These are phyloP conservation scores for Champsocephalus esox DNA, from an alignment of 2,797 vertebrate species.

Conservation along the genomic window DNA sequence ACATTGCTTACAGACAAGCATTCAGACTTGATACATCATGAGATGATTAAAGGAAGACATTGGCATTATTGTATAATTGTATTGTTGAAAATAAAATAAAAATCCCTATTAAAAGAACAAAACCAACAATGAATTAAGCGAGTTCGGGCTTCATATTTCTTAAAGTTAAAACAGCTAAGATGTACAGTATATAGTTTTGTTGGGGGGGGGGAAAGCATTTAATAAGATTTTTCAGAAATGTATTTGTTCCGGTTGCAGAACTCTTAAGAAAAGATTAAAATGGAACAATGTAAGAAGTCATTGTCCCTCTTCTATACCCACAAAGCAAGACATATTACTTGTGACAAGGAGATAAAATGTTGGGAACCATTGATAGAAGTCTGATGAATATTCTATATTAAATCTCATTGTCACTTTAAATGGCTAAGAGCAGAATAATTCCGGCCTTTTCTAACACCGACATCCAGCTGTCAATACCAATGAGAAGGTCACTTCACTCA, in stretches of 20 bases:
- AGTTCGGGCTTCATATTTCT: not conserved
- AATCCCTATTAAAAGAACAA: not conserved
- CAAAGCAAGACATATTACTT: not conserved
- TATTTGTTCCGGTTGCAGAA: not conserved
- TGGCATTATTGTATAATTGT: not conserved
- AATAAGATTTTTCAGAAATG: not conserved
- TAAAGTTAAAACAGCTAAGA: no score
- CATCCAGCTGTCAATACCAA: constrained; percentile 13
- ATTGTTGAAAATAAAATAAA: not conserved
- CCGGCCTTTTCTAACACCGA: constrained; percentile 13
- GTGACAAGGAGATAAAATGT: not conserved
- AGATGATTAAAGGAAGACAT: not conserved
- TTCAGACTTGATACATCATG: not conserved
- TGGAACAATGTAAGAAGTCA: not conserved
- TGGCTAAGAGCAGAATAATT: constrained; percentile 29
- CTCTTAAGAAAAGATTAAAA: not conserved
- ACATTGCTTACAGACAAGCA: not conserved
- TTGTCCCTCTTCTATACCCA: not conserved
- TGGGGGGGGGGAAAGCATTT: no score
- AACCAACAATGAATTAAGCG: not conserved
- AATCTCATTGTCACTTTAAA: constrained; percentile 3
- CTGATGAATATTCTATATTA: not conserved
- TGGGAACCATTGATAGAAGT: not conserved
- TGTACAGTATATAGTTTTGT: no score
- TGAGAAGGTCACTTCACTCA: constrained; percentile 50